These are phyloP conservation scores for Oryzias woworae DNA, from an alignment of 2,113 vertebrate species.

Conservation along the genomic window DNA sequence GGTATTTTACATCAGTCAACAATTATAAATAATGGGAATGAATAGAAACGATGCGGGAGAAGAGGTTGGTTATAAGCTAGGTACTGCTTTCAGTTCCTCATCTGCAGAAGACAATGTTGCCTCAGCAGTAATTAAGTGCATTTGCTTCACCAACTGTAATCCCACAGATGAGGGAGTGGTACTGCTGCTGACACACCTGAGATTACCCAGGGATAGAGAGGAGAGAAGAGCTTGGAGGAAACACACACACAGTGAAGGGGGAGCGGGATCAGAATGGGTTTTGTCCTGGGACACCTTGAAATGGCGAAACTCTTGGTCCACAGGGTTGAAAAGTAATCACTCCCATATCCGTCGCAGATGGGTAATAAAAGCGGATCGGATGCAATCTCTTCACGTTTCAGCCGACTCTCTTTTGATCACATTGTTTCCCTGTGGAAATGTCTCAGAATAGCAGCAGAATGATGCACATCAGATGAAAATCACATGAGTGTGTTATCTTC, in stretches of 20 bases:
- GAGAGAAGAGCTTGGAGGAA: constrained; percentile 4
- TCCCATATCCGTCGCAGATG: constrained; percentile 5
- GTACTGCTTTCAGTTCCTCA: too few relatives aligned
- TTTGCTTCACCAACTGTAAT: constrained; percentile 69
- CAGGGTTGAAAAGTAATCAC: constrained; percentile 29
- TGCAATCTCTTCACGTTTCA: background rate
- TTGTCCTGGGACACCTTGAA: constrained; percentile 16
- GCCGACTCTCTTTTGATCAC: constrained; percentile 4
- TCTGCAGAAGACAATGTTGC: constrained; percentile 30
- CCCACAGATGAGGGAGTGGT: constrained; percentile 63
- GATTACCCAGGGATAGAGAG: constrained; percentile 55
- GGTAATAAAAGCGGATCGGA: constrained; percentile 8
- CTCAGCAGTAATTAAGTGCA: constrained; percentile 68
- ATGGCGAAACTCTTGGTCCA: constrained; percentile 12
- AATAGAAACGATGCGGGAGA: constrained; percentile 27
- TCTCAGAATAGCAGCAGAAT: constrained; percentile 18
- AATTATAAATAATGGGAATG: constrained; percentile 19
- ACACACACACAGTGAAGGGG: background rate
- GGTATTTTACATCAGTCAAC: background rate
- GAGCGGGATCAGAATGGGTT: constrained; percentile 31
- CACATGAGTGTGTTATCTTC: constrained; percentile 41
- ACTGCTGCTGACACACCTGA: constrained; percentile 56
- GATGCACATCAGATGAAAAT: constrained; percentile 35
- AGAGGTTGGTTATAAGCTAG: too few relatives aligned
- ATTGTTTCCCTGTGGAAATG: constrained; percentile 1